Base-by-base conservation (phyloP, 2,888 invertebrate species). In the Synergus japonicus region DNA sequence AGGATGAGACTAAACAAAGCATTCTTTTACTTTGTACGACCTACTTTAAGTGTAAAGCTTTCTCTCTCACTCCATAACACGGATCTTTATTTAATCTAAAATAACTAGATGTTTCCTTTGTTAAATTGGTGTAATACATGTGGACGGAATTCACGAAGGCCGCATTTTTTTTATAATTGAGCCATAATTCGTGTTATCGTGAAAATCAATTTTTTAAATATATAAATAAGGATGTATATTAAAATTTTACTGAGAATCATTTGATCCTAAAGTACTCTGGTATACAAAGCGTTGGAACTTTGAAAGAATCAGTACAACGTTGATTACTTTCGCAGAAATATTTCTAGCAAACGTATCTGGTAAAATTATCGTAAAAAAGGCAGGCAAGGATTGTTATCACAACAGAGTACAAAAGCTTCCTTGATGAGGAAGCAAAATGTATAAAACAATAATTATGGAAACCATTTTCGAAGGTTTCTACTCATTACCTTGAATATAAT, bases 1-100 rank as follows among this genome's bases (percentile, higher is more conserved):
- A 76, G 58, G 73, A 82, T 76, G 88, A 92, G 91, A 92, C 91
- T 87, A 89, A 91, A 90, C 91, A 88, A 90, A 91, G 90, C 90
- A 91, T 89, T 88, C 83, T 79, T 83, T 85, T 83, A 79, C 82
- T 82, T 78, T 76, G 77, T 85, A 79, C 80, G 79, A 81, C 78
- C 78, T 82, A 79, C 64, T 80, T 83, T 67, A 81, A 79, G 82
- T 80, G 82, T 73, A 79, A 80, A 83, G 77, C 77, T 79, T 81
- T 77, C 78, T 77, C 81, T 85, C 83, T 84, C 85, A 83, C 79
- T 83, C 84, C 85, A 76, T 86, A 86, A 83, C 82, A 86, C 85
- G 85, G 85, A 86, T 87, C 85, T 86, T 86, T 81, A 84, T 79
- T 81, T 73, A 82, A 80, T 78, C 69, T 77, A 76, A 43, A 78